Evolutionary conservation across 2,113 vertebrate species (phyloP), one percentile per base, ranked within the genome.

Genomic region (Hipposideros armiger): DNA sequence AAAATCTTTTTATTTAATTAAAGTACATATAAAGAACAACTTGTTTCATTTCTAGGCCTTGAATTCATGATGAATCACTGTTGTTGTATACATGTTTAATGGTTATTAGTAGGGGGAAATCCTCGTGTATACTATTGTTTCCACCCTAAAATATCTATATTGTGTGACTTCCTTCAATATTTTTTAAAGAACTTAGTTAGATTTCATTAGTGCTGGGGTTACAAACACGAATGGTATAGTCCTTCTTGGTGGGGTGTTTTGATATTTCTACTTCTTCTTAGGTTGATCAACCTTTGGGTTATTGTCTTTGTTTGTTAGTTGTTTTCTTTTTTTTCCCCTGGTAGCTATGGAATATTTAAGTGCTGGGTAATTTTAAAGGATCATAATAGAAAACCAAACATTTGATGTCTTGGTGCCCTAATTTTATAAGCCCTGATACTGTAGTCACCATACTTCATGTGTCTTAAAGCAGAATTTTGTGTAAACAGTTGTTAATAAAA

Each of bases 41-140:
- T 95, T 97, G 32, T 62, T 83, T 97, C 54, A 97, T 78, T 45
- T 84, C 85, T 94, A 92, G 85, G 60, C 1, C 89, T 54, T 93
- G 92, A 87, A 16, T 67, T 97, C 64, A 72, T 56, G 93, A 2
- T 16, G 54, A 94, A 69, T 50, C 64, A 76, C 90, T 15, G 8
- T 85, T 95, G 74, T 76, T 64, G 42, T 28, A 58, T 95, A 52
- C 36, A 50, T 95, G 36, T 89, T 83, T 24, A 2, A 84, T 97
- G 28, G 1, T 90, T 56, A 42, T 47, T 97, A 73, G 90, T 94
- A 76, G 20, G 17, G 40, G 47, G 87, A 95, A 89, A 81, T 62
- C 50, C 77, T 95, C 54, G 24, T 17, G 45, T 64, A 72, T 30
- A 36, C 45, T 60, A 54, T 50, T 67, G 58, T 94, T 95, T 93